Evolutionary conservation across 2,113 vertebrate species (phyloP).

Genomic region (Gila orcuttii): DNA sequence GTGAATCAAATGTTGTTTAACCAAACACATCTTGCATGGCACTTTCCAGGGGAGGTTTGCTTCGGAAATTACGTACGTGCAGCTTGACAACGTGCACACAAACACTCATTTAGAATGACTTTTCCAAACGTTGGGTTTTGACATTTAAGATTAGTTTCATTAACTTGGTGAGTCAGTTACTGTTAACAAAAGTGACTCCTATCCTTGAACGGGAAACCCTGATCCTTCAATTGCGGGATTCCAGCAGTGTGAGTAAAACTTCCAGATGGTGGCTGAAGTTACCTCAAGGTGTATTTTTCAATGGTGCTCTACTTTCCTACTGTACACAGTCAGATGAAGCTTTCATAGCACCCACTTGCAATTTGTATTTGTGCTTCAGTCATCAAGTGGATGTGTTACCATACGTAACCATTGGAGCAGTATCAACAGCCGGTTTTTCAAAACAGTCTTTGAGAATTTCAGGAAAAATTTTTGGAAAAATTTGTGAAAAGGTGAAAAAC

Average conservation of each 20-base stretch:
- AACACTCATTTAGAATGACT: neutral
- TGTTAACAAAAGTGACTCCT: neutral
- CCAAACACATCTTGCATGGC: neutral
- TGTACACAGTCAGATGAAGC: neutral
- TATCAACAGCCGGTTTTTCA: neutral
- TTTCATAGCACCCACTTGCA: neutral
- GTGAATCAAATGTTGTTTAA: constrained; percentile 1
- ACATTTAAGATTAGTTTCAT: neutral
- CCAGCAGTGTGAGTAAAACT: neutral
- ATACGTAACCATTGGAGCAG: neutral
- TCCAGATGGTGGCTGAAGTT: neutral
- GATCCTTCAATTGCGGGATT: constrained; percentile 3
- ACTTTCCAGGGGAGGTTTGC: constrained; percentile 4
- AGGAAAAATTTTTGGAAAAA: neutral
- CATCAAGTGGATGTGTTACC: neutral
- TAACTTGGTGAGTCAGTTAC: constrained; percentile 13
- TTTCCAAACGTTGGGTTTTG: neutral
- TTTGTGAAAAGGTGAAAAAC: neutral
- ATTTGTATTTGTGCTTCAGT: neutral
- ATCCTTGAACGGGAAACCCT: neutral
- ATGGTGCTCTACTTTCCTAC: neutral
- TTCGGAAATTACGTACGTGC: neutral
- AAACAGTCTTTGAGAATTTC: neutral
- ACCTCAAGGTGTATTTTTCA: constrained; percentile 7
- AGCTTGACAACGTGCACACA: neutral